Evolutionary conservation across 2,888 invertebrate species (phyloP).

Genomic region (Caenorhabditis plicata): DNA sequence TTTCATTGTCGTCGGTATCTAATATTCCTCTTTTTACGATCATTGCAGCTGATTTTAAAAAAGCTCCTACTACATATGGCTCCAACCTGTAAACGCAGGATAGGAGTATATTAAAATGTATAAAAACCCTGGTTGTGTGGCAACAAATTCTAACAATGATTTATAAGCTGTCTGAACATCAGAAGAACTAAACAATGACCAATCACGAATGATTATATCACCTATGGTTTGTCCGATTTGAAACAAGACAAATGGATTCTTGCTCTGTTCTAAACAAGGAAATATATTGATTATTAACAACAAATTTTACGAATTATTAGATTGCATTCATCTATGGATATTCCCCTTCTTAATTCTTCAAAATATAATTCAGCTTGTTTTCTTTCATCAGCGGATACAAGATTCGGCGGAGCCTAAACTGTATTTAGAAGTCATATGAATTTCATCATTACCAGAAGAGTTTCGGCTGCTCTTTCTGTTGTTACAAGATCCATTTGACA

Average conservation of each 20-base stretch:
- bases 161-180: constrained; percentile 77
- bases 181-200: constrained; percentile 75
- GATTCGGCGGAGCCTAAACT: constrained; percentile 47
- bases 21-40: constrained; percentile 83
- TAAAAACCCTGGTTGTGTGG: constrained; percentile 16
- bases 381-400: constrained; percentile 39
- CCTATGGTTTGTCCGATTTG: constrained; percentile 83
- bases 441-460: constrained; percentile 40
- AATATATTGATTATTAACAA: neutral
- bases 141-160: constrained; percentile 34
- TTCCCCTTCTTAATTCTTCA: constrained; percentile 33
- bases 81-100: constrained; percentile 66
- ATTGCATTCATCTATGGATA: constrained; percentile 42
- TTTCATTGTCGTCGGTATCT: constrained; percentile 71
- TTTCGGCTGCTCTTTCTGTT: constrained; percentile 52
- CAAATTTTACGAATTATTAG: constrained; percentile 40
- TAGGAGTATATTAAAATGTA: neutral
- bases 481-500: constrained; percentile 40
- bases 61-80: constrained; percentile 51
- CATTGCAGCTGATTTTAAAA: constrained; percentile 78
- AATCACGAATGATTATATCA: constrained; percentile 81
- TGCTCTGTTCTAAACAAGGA: constrained; percentile 42
- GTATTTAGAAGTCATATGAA: neutral
- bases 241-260: constrained; percentile 79
- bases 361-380: constrained; percentile 53